Percentiles rank a stretch among this genome's conserved stretches.
Evolutionary conservation across 2,888 invertebrate genomes (phyloP).

Genomic region (Acleris literana): DNA sequence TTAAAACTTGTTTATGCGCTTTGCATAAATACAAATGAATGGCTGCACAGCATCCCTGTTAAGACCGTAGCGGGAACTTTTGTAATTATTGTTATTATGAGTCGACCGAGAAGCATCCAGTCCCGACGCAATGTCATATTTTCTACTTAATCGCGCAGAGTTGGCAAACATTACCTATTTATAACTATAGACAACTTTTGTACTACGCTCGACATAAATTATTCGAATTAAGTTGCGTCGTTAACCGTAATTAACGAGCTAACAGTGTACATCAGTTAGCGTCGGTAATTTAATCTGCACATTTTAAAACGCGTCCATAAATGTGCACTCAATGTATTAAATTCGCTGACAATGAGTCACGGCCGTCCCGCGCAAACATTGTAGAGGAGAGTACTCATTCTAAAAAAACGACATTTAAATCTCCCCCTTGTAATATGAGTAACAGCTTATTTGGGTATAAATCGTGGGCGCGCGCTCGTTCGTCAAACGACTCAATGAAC

Average conservation of each 20-base stretch:
- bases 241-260: slow-evolving; percentile 44
- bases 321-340: slow-evolving; percentile 78
- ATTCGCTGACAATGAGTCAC: slow-evolving; percentile 73
- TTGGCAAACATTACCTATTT: slow-evolving; percentile 58
- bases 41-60: slow-evolving; percentile 65
- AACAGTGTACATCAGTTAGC: slow-evolving; percentile 35
- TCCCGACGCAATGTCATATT: slow-evolving; percentile 70
- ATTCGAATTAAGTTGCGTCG: slow-evolving; percentile 47
- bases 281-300: slow-evolving; percentile 40
- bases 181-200: slow-evolving; percentile 42
- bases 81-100: slow-evolving; percentile 80
- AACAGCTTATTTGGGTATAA: slow-evolving; percentile 70
- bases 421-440: slow-evolving; percentile 77
- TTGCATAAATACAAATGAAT: slow-evolving; percentile 72
- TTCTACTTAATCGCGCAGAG: slow-evolving; percentile 74
- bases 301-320: slow-evolving; percentile 67
- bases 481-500: slow-evolving; percentile 70
- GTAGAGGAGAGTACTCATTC: slow-evolving; percentile 66
- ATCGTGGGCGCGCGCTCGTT: slow-evolving; percentile 59
- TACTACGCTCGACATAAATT: slow-evolving; percentile 63
- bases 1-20: slow-evolving; percentile 64
- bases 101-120: slow-evolving; percentile 69
- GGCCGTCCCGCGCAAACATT: slow-evolving; percentile 48
- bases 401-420: slow-evolving; percentile 74
- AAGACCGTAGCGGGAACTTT: slow-evolving; percentile 73